Percentiles rank a stretch among this genome's conserved stretches.
These are phyloP conservation scores for Eupithecia centaureata DNA, from an alignment of 2,888 invertebrate genomes.

Conservation along the genomic window DNA sequence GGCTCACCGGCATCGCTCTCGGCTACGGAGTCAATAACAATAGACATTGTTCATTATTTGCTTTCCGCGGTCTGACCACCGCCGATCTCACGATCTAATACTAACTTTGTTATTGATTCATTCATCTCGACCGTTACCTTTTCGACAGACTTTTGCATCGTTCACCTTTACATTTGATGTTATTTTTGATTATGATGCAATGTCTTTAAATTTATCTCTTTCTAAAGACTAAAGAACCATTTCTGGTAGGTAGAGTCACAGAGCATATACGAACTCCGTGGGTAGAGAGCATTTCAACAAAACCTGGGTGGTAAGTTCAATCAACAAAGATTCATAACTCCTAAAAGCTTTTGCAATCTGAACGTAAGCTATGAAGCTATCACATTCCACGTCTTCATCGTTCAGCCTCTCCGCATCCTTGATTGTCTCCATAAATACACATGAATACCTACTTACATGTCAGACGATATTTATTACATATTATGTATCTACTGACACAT, in stretches of 20 bases:
- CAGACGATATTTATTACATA: slow-evolving; percentile 51
- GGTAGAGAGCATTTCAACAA: neutral
- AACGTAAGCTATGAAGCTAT: slow-evolving; percentile 36
- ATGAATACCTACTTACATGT: slow-evolving; percentile 39
- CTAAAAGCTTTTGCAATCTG: slow-evolving; percentile 1
- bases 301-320: slow-evolving; percentile 10
- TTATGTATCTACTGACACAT: slow-evolving; percentile 62
- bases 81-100: slow-evolving; percentile 37
- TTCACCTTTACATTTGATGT: neutral
- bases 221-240: neutral
- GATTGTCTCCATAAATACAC: slow-evolving; percentile 45
- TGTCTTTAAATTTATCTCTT: neutral
- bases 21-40: slow-evolving; percentile 61
- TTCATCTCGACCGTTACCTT: neutral
- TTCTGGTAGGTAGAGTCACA: neutral
- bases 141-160: neutral
- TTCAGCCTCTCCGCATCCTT: slow-evolving; percentile 40
- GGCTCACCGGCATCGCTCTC: slow-evolving; percentile 59
- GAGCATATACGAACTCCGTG: neutral
- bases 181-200: too few relatives aligned
- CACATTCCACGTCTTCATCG: slow-evolving; percentile 40
- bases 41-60: slow-evolving; percentile 65
- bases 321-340: slow-evolving; percentile 12
- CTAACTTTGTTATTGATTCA: neutral
- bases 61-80: slow-evolving; percentile 40